Conservation (phyloP, 2,797 vertebrate genomes). For the Malacoraja senta region DNA sequence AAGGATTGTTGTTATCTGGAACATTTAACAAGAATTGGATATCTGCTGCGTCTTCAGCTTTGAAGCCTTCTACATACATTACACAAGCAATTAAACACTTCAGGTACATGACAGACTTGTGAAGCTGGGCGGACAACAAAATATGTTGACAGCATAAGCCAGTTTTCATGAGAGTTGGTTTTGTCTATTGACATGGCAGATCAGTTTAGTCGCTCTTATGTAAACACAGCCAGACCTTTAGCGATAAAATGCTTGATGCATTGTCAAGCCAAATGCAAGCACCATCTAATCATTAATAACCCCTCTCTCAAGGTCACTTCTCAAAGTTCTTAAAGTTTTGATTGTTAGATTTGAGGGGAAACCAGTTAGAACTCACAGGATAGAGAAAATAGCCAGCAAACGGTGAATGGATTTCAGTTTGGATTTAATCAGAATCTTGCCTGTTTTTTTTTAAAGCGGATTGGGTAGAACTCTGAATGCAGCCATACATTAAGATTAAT, state of each 20-base stretch:
- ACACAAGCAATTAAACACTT: neutral
- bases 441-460: neutral
- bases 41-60: neutral
- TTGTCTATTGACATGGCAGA: neutral
- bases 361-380: neutral
- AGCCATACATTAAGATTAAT: neutral
- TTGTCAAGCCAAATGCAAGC: slow-evolving; percentile 15
- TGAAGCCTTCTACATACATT: neutral
- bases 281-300: neutral
- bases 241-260: neutral
- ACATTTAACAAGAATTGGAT: slow-evolving; percentile 1
- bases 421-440: neutral
- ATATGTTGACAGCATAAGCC: neutral
- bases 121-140: neutral
- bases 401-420: neutral
- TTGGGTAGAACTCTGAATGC: neutral
- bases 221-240: neutral
- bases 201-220: neutral
- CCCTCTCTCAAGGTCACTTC: neutral
- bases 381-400: neutral
- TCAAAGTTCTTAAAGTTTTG: neutral
- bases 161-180: slow-evolving; percentile 3
- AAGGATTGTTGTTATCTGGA: neutral
- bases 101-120: neutral
- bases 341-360: neutral